Evolutionary conservation across 2,113 vertebrate genomes (phyloP).

Genomic region (Nycticryphes semicollaris): DNA sequence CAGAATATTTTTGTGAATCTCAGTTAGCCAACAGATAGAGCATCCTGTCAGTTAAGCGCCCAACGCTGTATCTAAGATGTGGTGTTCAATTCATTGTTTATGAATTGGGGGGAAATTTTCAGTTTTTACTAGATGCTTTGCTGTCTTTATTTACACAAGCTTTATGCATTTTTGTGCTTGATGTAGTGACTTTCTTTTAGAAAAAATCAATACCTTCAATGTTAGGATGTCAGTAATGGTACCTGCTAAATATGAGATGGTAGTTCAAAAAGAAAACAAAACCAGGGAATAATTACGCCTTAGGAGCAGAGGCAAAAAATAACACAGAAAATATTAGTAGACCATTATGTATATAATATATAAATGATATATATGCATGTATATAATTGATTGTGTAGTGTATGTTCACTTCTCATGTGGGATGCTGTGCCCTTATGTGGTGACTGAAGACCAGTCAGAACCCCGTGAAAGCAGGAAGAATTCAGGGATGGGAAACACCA

Average conservation of each 20-base stretch:
- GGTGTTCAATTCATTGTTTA: neutral
- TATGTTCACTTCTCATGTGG: neutral
- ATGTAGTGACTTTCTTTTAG: neutral
- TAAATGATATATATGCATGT: no score
- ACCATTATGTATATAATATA: neutral
- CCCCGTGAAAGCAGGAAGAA: neutral
- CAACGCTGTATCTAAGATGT: neutral
- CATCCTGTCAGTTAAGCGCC: neutral
- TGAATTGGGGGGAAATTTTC: neutral
- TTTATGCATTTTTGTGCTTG: neutral
- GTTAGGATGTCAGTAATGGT: neutral
- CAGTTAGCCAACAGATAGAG: neutral
- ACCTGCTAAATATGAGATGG: neutral
- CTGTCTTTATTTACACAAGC: neutral
- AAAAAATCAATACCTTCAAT: neutral
- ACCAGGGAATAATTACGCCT: neutral
- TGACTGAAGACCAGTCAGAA: neutral
- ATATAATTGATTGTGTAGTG: neutral
- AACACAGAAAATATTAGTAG: neutral
- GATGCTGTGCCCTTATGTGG: neutral
- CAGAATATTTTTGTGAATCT: neutral
- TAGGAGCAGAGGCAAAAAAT: neutral
- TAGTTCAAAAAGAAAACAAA: neutral
- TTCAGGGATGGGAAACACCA: neutral
- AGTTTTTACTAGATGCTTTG: neutral